A percentile compares a stretch with the other conserved stretches of the same genome.
Conservation (phyloP, 2,888 invertebrate genomes). For the Lepidochitona cinerea region DNA sequence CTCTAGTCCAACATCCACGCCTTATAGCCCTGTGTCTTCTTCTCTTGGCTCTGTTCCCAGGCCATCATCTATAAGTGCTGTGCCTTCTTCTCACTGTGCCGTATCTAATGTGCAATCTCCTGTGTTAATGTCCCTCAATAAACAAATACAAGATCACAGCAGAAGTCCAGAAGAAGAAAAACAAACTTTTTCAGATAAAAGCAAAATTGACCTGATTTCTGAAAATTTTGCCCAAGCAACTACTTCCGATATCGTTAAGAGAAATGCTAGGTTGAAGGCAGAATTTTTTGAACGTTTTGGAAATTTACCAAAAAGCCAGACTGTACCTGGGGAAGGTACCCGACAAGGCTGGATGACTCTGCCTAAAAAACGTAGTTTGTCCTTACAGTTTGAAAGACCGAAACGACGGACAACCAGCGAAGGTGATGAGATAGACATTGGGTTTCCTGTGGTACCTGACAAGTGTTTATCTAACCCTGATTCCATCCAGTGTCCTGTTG, state of each 20-base stretch:
- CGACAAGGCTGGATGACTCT: background rate
- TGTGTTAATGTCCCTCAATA: too few relatives aligned
- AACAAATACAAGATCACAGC: too few relatives aligned
- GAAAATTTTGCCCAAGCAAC: too few relatives aligned
- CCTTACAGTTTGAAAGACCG: background rate
- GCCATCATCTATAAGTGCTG: too few relatives aligned
- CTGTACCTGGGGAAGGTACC: constrained; percentile 33
- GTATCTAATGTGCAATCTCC: too few relatives aligned
- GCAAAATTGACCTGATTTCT: too few relatives aligned
- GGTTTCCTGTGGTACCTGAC: background rate
- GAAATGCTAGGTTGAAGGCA: constrained; percentile 4
- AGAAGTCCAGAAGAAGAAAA: too few relatives aligned
- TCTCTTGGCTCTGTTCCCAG: too few relatives aligned
- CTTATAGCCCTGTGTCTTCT: too few relatives aligned
- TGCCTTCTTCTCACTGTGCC: too few relatives aligned
- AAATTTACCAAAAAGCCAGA: constrained; percentile 35
- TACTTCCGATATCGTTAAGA: background rate
- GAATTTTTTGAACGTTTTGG: constrained; percentile 9
- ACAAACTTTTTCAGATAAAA: too few relatives aligned
- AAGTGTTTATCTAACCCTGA: background rate
- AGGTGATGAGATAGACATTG: background rate
- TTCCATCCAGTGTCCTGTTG: background rate
- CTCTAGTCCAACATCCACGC: too few relatives aligned
- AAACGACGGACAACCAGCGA: background rate
- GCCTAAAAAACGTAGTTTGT: background rate